Percentiles rank a stretch among this genome's conserved stretches.
Conservation (phyloP, 2,797 vertebrate genomes). For the Enteromius thamalakanensis region DNA sequence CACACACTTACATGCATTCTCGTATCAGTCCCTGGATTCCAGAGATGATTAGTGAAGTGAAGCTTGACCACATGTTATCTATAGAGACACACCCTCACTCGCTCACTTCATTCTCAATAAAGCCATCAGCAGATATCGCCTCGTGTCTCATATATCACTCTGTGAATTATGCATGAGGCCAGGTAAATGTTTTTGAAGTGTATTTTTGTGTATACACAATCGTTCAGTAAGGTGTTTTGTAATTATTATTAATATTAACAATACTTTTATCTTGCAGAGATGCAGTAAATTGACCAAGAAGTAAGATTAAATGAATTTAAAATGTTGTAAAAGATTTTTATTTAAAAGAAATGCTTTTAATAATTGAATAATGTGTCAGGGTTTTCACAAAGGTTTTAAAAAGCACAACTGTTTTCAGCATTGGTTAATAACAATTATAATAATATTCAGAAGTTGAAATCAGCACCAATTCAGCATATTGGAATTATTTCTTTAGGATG, state of each 20-base stretch:
- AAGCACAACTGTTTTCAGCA: neutral
- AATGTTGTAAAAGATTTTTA: neutral
- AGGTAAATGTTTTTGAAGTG: neutral
- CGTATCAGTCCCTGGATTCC: slow-evolving; percentile 56
- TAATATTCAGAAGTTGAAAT: neutral
- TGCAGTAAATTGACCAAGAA: neutral
- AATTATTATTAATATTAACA: neutral
- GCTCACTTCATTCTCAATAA: slow-evolving; percentile 35
- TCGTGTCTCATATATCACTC: slow-evolving; percentile 32
- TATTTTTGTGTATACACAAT: neutral
- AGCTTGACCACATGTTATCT: slow-evolving; percentile 49
- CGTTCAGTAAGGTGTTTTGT: neutral
- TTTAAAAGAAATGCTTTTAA: neutral
- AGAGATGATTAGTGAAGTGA: slow-evolving; percentile 60
- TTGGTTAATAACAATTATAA: neutral
- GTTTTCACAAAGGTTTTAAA: neutral
- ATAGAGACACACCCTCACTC: slow-evolving; percentile 53
- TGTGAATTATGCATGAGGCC: neutral
- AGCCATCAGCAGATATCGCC: slow-evolving; percentile 43
- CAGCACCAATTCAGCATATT: neutral
- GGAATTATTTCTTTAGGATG: neutral
- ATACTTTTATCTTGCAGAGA: neutral
- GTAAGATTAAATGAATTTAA: neutral
- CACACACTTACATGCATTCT: slow-evolving; percentile 52
- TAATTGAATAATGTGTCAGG: fast-evolving